phyloP scores from a whole-genome alignment of 2,888 invertebrate species.

The Branchipolynoe longqiensis region DNA sequence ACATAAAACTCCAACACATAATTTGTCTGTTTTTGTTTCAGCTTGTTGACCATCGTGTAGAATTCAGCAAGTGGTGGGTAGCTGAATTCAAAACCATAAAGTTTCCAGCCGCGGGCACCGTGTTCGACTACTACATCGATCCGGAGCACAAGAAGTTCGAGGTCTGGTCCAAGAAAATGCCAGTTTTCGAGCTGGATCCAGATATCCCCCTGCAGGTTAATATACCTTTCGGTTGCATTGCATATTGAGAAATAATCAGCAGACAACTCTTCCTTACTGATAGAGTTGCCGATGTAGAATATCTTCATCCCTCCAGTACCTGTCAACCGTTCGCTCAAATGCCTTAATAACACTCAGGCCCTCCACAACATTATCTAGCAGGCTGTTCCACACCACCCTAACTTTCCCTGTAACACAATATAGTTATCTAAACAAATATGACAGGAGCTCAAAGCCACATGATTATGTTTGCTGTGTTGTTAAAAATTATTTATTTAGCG shows the following conservation, averaged over 20 bases:
- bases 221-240: no score
- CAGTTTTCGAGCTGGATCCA: slow-evolving; percentile 94
- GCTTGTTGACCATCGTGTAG: slow-evolving; percentile 93
- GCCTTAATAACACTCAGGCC: background rate
- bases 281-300: no score
- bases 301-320: no score
- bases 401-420: no score
- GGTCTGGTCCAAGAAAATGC: slow-evolving; percentile 93
- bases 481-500: no score
- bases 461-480: no score
- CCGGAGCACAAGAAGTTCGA: slow-evolving; percentile 93
- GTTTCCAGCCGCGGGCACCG: slow-evolving; percentile 94
- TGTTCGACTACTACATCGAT: slow-evolving; percentile 97
- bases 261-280: no score
- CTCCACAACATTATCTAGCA: no score
- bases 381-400: no score
- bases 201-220: slow-evolving; percentile 92
- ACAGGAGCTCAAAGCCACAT: no score
- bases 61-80: slow-evolving; percentile 98
- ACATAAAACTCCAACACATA: no score
- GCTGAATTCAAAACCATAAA: slow-evolving; percentile 97
- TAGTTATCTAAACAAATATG: no score
- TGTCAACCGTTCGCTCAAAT: background rate
- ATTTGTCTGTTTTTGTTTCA: slow-evolving; percentile 83
- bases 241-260: background rate